Base-by-base conservation (phyloP, 2,113 vertebrate genomes). In the Lepus americanus region DNA sequence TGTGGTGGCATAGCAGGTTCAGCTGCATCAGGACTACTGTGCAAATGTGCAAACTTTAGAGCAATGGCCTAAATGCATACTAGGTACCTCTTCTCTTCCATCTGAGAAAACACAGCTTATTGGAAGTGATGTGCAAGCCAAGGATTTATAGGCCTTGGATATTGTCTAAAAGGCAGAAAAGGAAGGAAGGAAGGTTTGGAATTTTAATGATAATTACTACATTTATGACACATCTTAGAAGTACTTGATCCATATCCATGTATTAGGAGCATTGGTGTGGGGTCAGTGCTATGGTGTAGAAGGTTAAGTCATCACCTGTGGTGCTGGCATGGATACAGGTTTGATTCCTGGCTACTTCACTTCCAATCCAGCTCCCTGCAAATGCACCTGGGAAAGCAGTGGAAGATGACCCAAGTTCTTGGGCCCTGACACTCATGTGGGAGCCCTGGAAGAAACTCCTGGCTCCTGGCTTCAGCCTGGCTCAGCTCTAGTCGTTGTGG, bases 161-260 rank as follows among this genome's bases (percentile, higher is more conserved):
- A 39, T 31, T 82, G 22, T 70, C 31, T 77, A 59, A 51, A 73
- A 55, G 1, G 6, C 33, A 44, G 51, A 73, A 6, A n/a, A 23
- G 16, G 36, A 27, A 19, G 11, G 11, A 25, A 5, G 44, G 25
- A 31, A 88, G 51, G 20, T 27, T 94, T 74, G 22, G 0, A 64
- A 44, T 92, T 95, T 55, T 59, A 72, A 36, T 64, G 29, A 76
- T 79, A 70, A 36, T 39, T 94, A 44, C 79, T 14, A 87, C 51
- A 29, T 22, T 3, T 22, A 33, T 20, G 29, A 51, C 7, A 10
- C 5, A 74, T 19, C 33, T 44, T 55, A 80, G 31, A 79, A 87
- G 49, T 29, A 79, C 31, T 76, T 53, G 17, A 90, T 22, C 20
- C 10, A 9, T 29, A 25, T 69, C 16, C n/a, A 12, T 33, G 9